These are phyloP conservation scores for Tapera naevia DNA, from an alignment of 2,797 vertebrate species.

Conservation along the genomic window DNA sequence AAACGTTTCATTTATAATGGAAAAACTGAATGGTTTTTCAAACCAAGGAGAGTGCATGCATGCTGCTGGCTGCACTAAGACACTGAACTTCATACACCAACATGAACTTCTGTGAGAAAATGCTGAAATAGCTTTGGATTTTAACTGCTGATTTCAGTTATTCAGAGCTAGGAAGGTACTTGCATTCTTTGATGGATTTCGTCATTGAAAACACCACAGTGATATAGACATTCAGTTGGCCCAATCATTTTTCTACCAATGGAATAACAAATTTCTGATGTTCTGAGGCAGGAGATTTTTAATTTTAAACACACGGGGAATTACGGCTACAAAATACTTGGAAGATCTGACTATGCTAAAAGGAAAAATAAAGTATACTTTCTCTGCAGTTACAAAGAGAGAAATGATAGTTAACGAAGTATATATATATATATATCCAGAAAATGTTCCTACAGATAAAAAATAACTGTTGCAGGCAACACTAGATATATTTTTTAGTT, in stretches of 20 bases:
- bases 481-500: neutral
- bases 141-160: neutral
- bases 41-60: too few relatives aligned
- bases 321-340: neutral
- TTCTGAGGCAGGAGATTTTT: neutral
- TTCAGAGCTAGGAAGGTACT: neutral
- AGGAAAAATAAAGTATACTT: neutral
- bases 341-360: neutral
- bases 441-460: neutral
- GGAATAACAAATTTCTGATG: neutral
- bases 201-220: neutral
- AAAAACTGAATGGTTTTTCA: neutral
- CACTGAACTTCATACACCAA: neutral
- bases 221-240: neutral
- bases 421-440: neutral
- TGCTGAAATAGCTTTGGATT: neutral
- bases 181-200: neutral
- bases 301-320: neutral
- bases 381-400: neutral
- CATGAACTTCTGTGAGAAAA: neutral
- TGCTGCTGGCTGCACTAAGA: neutral
- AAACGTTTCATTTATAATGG: neutral
- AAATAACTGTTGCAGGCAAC: neutral
- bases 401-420: neutral
- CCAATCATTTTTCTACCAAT: neutral